Evolutionary conservation across 2,888 invertebrate species (phyloP).

Genomic region (Laspeyria flexula): DNA sequence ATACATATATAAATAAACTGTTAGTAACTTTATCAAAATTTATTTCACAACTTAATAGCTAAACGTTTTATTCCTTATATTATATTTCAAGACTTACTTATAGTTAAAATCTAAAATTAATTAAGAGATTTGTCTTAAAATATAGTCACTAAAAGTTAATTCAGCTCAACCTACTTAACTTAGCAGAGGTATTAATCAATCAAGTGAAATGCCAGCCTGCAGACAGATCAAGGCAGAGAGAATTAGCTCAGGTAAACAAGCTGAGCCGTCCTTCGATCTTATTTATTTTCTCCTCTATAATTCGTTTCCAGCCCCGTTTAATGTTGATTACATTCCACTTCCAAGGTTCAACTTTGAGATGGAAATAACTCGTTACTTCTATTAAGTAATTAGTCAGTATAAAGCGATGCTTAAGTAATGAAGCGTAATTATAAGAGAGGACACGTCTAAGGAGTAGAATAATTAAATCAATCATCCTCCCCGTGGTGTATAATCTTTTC

Average conservation of each 20-base stretch:
- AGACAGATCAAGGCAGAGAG: slow-evolving; percentile 29
- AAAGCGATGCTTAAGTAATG: slow-evolving; percentile 85
- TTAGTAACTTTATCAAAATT: too few species aligned
- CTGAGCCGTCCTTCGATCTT: slow-evolving; percentile 56
- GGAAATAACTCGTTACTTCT: slow-evolving; percentile 85
- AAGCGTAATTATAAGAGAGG: slow-evolving; percentile 84
- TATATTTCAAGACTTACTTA: too few species aligned
- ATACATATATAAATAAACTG: too few species aligned
- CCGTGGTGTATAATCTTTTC: slow-evolving; percentile 82
- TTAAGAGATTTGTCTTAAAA: too few species aligned
- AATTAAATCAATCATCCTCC: slow-evolving; percentile 84
- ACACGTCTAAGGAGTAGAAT: slow-evolving; percentile 81
- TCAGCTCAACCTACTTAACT: slow-evolving; percentile 21
- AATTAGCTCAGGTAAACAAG: slow-evolving; percentile 48
- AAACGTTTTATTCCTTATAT: too few species aligned
- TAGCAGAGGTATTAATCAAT: slow-evolving; percentile 39
- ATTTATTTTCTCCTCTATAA: slow-evolving; percentile 72
- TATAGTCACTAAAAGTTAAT: slow-evolving; percentile 2
- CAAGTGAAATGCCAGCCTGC: slow-evolving; percentile 34
- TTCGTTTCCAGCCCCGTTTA: slow-evolving; percentile 71
- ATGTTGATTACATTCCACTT: slow-evolving; percentile 78
- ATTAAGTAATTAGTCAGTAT: slow-evolving; percentile 84
- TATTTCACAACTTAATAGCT: too few species aligned
- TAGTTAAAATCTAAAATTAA: too few species aligned
- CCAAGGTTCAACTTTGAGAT: slow-evolving; percentile 72